Percentiles rank a stretch among this genome's conserved stretches.
Evolutionary conservation across 2,888 invertebrate species (phyloP).

Genomic region (Gortyna flavago): DNA sequence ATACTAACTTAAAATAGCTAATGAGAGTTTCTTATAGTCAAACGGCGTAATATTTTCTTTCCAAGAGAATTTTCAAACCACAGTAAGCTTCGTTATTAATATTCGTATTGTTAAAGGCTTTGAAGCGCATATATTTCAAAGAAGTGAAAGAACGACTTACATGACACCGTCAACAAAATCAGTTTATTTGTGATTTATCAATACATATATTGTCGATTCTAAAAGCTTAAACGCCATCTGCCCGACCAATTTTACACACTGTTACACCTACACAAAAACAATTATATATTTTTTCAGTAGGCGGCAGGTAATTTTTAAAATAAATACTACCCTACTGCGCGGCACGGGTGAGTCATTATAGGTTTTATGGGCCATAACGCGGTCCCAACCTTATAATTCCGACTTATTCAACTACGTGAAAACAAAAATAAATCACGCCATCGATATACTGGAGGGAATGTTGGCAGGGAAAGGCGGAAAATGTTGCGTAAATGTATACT

Average conservation of each 20-base stretch:
- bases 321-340: conserved; percentile 69
- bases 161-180: conserved; percentile 1
- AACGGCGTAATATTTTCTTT: conserved; percentile 41
- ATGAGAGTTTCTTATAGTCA: conserved; percentile 51
- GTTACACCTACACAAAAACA: conserved; percentile 57
- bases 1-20: conserved; percentile 58
- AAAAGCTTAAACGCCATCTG: conserved; percentile 41
- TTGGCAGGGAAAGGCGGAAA: conserved; percentile 60
- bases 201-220: conserved; percentile 19
- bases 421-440: conserved; percentile 80
- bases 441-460: conserved; percentile 70
- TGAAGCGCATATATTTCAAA: background rate
- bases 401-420: conserved; percentile 77
- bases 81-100: conserved; percentile 26
- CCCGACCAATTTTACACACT: conserved; percentile 42
- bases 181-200: background rate
- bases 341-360: conserved; percentile 74
- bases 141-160: background rate
- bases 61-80: conserved; percentile 20
- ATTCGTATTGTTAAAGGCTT: conserved; percentile 7
- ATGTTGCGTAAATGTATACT: conserved; percentile 57
- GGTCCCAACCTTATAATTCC: conserved; percentile 80
- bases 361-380: conserved; percentile 80
- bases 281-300: conserved; percentile 55
- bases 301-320: conserved; percentile 69